phyloP scores from a whole-genome alignment of 2,113 vertebrate species.

The Oryzias javanicus region DNA sequence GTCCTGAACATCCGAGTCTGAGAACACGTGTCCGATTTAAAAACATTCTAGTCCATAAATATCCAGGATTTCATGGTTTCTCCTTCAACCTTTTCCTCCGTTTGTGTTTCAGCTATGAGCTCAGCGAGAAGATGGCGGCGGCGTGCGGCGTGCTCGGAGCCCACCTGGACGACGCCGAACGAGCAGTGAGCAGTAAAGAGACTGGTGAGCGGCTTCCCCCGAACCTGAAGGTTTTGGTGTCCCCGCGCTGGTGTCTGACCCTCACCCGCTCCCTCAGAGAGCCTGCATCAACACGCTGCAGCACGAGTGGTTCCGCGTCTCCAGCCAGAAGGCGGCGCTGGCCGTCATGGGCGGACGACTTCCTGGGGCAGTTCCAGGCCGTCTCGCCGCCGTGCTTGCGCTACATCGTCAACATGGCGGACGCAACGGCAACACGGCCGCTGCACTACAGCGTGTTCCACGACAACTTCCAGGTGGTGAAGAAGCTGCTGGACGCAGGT shows the following conservation, averaged over 20 bases:
- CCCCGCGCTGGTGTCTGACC: neutral
- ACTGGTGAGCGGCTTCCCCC: conserved; percentile 81
- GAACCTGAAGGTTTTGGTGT: too few relatives aligned
- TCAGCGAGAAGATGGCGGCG: conserved; percentile 95
- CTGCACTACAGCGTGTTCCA: conserved; percentile 98
- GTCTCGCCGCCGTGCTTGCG: conserved; percentile 85
- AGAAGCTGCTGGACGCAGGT: conserved; percentile 93
- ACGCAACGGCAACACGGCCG: conserved; percentile 96
- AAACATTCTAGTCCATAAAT: too few relatives aligned
- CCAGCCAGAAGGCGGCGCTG: conserved; percentile 93
- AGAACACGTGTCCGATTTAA: too few relatives aligned
- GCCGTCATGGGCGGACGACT: conserved; percentile 89
- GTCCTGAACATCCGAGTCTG: too few relatives aligned
- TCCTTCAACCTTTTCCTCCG: too few relatives aligned
- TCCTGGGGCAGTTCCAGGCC: conserved; percentile 80
- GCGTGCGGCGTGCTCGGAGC: conserved; percentile 85
- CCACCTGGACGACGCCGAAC: conserved; percentile 85
- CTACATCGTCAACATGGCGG: conserved; percentile 96
- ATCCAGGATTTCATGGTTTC: too few relatives aligned
- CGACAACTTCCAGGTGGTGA: conserved; percentile 96
- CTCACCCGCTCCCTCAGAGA: conserved; percentile 76
- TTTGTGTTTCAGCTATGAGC: conserved; percentile 79
- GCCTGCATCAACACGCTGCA: conserved; percentile 93
- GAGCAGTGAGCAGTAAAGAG: conserved; percentile 89
- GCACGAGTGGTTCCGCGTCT: conserved; percentile 96